Evolutionary conservation across 2,797 vertebrate genomes (phyloP).

Genomic region (Sebastiscus albofasciatus): DNA sequence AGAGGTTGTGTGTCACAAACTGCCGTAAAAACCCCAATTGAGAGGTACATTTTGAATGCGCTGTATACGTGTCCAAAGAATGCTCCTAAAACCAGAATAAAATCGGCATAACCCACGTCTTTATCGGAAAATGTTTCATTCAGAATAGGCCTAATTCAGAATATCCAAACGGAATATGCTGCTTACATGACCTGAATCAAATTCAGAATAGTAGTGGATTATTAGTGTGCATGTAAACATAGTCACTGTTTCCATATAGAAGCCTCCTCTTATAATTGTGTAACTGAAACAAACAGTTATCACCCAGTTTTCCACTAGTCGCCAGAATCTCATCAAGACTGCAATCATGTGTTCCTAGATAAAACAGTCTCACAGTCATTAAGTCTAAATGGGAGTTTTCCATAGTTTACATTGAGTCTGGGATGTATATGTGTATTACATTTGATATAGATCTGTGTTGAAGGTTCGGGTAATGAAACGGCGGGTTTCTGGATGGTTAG

Average conservation of each 20-base stretch:
- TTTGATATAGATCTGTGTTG: background rate
- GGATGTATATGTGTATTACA: background rate
- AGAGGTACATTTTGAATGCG: too few relatives aligned
- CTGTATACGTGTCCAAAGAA: too few relatives aligned
- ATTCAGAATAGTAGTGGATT: background rate
- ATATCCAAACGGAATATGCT: background rate
- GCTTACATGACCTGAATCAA: background rate
- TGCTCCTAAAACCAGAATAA: too few relatives aligned
- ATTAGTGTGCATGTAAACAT: background rate
- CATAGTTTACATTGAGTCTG: background rate
- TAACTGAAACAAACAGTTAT: conserved; percentile 1
- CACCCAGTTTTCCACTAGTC: background rate
- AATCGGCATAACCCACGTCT: rapidly evolving
- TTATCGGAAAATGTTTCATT: background rate
- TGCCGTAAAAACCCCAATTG: rapidly evolving
- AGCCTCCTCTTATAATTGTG: background rate
- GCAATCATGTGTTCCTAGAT: background rate
- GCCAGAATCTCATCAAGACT: background rate
- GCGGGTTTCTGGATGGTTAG: background rate
- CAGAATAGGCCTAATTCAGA: background rate
- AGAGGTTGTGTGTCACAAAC: background rate
- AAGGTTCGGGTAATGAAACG: background rate
- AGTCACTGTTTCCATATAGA: background rate
- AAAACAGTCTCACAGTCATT: conserved; percentile 8
- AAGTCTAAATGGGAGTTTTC: background rate